A percentile compares a stretch with the other conserved stretches of the same genome.
Evolutionary conservation across 2,888 invertebrate species (phyloP).

Genomic region (Aporophyla lueneburgensis): DNA sequence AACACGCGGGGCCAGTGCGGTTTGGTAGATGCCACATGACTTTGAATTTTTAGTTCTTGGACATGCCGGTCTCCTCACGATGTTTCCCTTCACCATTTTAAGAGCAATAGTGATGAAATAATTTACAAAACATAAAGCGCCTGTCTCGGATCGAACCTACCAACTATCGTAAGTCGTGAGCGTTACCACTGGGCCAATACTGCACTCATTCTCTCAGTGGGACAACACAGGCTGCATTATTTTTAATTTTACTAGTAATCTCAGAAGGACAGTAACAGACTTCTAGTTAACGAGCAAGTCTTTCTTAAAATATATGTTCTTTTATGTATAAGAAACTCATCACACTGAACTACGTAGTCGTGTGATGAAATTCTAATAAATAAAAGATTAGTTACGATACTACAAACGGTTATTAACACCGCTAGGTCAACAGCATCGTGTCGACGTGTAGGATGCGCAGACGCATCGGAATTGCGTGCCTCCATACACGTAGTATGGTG

Average conservation of each 20-base stretch:
- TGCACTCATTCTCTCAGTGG: too few species aligned
- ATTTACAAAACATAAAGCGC: too few species aligned
- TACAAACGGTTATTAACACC: constrained; percentile 30
- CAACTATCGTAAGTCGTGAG: too few species aligned
- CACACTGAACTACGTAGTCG: not conserved
- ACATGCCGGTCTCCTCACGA: too few species aligned
- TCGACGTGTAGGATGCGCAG: constrained; percentile 48
- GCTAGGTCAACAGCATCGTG: constrained; percentile 50
- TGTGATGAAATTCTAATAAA: constrained; percentile 12
- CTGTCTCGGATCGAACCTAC: too few species aligned
- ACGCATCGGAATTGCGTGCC: constrained; percentile 44
- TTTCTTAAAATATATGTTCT: not conserved
- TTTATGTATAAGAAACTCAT: not conserved
- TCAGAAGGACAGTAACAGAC: not conserved
- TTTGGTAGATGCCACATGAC: too few species aligned
- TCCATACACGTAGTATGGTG: constrained; percentile 48
- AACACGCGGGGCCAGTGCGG: too few species aligned
- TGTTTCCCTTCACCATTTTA: too few species aligned
- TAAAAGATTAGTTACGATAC: constrained; percentile 10
- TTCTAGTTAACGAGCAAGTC: not conserved
- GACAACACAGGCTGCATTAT: not conserved
- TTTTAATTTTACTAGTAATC: not conserved
- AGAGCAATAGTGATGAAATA: too few species aligned
- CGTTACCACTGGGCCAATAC: too few species aligned
- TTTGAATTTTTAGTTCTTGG: too few species aligned